Evolutionary conservation across 2,113 vertebrate genomes (phyloP), one percentile per base, ranked within the genome.

Genomic region (Eptesicus fuscus): DNA sequence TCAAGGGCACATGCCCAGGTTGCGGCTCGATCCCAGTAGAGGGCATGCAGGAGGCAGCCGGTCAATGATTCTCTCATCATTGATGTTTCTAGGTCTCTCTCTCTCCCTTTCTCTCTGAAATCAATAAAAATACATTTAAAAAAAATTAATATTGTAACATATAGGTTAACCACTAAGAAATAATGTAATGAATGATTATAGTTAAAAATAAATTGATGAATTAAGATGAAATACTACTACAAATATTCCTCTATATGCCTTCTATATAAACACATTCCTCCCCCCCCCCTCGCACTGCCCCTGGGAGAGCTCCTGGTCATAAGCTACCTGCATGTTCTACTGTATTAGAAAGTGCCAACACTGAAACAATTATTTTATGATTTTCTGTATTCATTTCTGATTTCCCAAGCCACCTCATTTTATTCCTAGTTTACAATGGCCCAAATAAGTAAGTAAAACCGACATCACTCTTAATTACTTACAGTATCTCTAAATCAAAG

Each of bases 401-500:
- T 76, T 94, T 82, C n/a, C 59, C 25, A 61, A 83, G 17, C 3
- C 74, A 89, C 42, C 32, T 85, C 5, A 56, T 28, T 95, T 90
- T 88, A 44, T 47, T 85, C 18, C 42, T 78, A 80, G 70, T 85
- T 9, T 88, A 74, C 16, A 88, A 71, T 71, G 61, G 47, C 9
- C 9, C 28, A 89, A 88, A 90, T 59, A 85, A 78, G 83, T 74
- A 37, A 90, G 74, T 63, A 70, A 83, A 90, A 74, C 3, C 28
- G 23, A 95, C 44, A 53, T 69, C 20, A 77, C 8, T 88, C 20
- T 59, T 90, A 77, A 84, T 88, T 35, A 93, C 6, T 61, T 79
- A 82, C 23, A 22, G 16, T 65, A 91, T 74, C 28, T 23, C 42
- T 42, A 89, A 86, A 89, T 96, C 49, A 93, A 95, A 85, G 16